These are phyloP conservation scores for Hyles lineata DNA, from an alignment of 2,888 invertebrate species.

Conservation along the genomic window DNA sequence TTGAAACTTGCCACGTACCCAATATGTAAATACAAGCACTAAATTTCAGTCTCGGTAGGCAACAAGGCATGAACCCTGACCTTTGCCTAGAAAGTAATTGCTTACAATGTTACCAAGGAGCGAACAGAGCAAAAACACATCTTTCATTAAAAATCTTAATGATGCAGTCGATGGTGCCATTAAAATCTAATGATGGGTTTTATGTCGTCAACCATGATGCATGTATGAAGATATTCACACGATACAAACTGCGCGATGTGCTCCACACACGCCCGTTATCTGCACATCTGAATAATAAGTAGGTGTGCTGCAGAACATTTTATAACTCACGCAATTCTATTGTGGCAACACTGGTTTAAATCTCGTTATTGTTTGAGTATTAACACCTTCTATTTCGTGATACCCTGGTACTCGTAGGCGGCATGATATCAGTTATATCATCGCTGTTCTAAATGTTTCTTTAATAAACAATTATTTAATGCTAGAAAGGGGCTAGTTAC, in stretches of 20 bases:
- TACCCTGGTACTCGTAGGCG: neutral
- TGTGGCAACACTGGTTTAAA: constrained; percentile 27
- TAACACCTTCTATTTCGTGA: constrained; percentile 38
- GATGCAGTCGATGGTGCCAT: constrained; percentile 11
- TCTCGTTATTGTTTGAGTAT: constrained; percentile 34
- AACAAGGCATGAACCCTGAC: constrained; percentile 21
- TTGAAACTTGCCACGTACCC: constrained; percentile 9
- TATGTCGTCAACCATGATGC: constrained; percentile 33
- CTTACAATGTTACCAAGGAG: constrained; percentile 12
- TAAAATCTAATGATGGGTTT: constrained; percentile 30
- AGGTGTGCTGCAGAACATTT: constrained; percentile 45
- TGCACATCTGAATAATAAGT: constrained; percentile 52
- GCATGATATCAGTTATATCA: neutral
- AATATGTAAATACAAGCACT: constrained; percentile 18
- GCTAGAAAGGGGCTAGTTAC: neutral
- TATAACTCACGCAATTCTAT: constrained; percentile 46
- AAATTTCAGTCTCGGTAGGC: constrained; percentile 7
- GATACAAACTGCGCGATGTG: constrained; percentile 29
- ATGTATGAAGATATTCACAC: constrained; percentile 37
- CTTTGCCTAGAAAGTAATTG: constrained; percentile 22
- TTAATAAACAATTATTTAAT: constrained; percentile 1
- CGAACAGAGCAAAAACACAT: constrained; percentile 2
- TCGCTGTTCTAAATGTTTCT: neutral
- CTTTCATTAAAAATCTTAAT: constrained; percentile 20
- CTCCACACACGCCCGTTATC: constrained; percentile 39